Evolutionary conservation across 2,797 vertebrate genomes (phyloP).

Genomic region (Leptodactylus fallax): DNA sequence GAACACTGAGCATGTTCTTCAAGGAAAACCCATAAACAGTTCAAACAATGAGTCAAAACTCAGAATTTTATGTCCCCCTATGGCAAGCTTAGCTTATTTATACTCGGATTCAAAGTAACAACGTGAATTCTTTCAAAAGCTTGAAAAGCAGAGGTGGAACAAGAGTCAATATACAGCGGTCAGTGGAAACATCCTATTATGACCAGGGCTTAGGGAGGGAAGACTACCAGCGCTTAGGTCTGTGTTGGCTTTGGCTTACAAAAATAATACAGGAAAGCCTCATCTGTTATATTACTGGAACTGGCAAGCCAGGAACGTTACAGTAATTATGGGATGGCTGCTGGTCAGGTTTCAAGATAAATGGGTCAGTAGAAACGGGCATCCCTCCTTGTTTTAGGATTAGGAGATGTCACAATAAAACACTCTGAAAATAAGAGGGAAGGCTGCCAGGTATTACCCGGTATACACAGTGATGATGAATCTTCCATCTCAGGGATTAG

Average conservation of each 20-base stretch:
- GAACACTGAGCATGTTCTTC: slow-evolving; percentile 81
- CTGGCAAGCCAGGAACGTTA: slow-evolving; percentile 71
- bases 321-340: slow-evolving; percentile 69
- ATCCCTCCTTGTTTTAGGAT: slow-evolving; percentile 3
- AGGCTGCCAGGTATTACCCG: not conserved
- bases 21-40: slow-evolving; percentile 82
- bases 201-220: slow-evolving; percentile 71
- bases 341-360: slow-evolving; percentile 66
- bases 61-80: slow-evolving; percentile 76
- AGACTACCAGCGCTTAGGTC: slow-evolving; percentile 67
- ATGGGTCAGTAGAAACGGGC: not conserved
- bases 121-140: slow-evolving; percentile 78
- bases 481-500: not conserved
- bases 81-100: slow-evolving; percentile 81
- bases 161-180: slow-evolving; percentile 78
- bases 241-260: slow-evolving; percentile 74
- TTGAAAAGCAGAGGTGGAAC: slow-evolving; percentile 71
- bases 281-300: slow-evolving; percentile 79
- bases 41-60: slow-evolving; percentile 79
- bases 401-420: slow-evolving; percentile 20
- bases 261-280: slow-evolving; percentile 74
- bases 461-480: not conserved
- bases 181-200: slow-evolving; percentile 80
- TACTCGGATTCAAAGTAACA: slow-evolving; percentile 78
- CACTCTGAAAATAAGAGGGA: not conserved